Evolutionary conservation across 2,797 vertebrate species (phyloP).

Genomic region (Rhabdophis nuchalis): DNA sequence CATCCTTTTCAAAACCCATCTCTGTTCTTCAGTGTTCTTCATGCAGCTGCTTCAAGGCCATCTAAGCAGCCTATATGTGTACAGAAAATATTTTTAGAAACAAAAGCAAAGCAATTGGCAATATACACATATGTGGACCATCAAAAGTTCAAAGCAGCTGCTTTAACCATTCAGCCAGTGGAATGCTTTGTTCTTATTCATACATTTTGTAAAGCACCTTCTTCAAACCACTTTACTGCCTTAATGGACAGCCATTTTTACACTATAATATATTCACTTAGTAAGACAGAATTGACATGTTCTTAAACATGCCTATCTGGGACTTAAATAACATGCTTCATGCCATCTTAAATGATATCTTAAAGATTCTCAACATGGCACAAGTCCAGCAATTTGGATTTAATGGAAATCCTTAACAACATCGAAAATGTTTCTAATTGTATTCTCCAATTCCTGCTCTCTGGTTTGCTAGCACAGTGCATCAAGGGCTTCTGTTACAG

Average conservation of each 20-base stretch:
- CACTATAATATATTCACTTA: neutral
- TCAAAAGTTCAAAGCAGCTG: neutral
- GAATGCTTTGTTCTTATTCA: neutral
- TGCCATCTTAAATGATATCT: constrained; percentile 13
- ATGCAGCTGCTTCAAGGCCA: neutral
- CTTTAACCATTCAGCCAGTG: neutral
- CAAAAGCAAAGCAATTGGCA: neutral
- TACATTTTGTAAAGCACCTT: neutral
- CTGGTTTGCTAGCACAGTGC: constrained; percentile 78
- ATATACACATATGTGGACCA: neutral
- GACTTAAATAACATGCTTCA: constrained; percentile 38
- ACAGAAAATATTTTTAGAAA: neutral
- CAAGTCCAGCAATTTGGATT: constrained; percentile 67
- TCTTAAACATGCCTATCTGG: neutral
- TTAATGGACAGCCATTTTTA: neutral
- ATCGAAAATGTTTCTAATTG: constrained; percentile 79
- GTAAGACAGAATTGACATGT: neutral
- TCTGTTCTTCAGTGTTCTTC: neutral
- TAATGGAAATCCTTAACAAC: constrained; percentile 73
- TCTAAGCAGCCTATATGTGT: neutral
- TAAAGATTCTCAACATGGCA: constrained; percentile 66
- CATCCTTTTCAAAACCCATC: neutral
- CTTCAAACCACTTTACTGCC: neutral
- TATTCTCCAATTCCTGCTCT: constrained; percentile 84
- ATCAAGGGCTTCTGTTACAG: constrained; percentile 80